Evolutionary conservation across 1,140 invertebrate genomes (phyloP).

Genomic region (Cyrtorhinus lividipennis): DNA sequence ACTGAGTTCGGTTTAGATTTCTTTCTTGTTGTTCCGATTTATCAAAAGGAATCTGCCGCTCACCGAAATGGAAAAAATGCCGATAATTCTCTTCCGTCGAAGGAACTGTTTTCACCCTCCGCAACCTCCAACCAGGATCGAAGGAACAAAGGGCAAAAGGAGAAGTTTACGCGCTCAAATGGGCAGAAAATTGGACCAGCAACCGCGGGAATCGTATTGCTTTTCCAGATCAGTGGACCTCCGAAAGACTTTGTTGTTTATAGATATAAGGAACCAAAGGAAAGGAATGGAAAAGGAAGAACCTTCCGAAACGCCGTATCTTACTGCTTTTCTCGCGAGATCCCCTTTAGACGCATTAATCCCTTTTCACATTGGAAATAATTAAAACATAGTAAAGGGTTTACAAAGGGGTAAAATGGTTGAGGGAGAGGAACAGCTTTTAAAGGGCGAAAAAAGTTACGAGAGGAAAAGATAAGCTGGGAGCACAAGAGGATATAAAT

Average conservation of each 20-base stretch:
- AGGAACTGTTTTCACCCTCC: neutral
- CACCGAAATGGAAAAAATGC: neutral
- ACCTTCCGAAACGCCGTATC: too few species aligned
- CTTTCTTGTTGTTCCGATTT: too few species aligned
- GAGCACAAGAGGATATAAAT: neutral
- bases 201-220: slow-evolving; percentile 8
- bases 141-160: neutral
- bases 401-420: neutral
- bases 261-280: neutral
- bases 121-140: neutral
- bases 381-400: neutral
- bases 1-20: too few species aligned
- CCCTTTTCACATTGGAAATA: slow-evolving; percentile 9
- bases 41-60: too few species aligned
- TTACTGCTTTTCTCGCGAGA: neutral
- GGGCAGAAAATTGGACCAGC: neutral
- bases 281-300: too few species aligned
- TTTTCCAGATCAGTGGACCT: neutral
- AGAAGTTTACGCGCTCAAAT: neutral
- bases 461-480: neutral
- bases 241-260: slow-evolving; percentile 4
- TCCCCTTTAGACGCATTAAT: neutral
- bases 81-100: neutral
- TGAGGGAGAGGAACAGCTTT: neutral
- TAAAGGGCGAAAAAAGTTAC: neutral